A percentile compares a stretch with the other conserved stretches of the same genome.
phyloP scores from a whole-genome alignment of 1,140 invertebrate genomes.

The Pollicipes pollicipes region DNA sequence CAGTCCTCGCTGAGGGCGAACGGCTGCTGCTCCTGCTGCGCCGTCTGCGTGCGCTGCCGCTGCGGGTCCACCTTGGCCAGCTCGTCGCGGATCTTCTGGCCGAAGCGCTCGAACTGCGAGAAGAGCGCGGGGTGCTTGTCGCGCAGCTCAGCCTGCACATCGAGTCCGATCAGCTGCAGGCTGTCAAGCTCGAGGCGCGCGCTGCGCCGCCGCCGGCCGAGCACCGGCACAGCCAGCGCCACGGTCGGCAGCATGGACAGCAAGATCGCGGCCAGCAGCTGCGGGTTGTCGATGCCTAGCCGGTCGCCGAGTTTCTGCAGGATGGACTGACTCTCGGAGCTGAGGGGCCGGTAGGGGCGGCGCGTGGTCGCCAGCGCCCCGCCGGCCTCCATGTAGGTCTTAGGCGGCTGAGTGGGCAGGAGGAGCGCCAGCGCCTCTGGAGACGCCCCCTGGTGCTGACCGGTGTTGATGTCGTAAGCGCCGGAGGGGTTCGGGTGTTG shows the following conservation, averaged over 20 bases:
- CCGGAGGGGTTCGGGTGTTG: too few relatives aligned
- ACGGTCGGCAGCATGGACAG: slow-evolving; percentile 40
- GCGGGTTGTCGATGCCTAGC: not conserved
- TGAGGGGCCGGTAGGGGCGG: too few relatives aligned
- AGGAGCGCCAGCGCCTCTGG: too few relatives aligned
- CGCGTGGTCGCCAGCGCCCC: not conserved
- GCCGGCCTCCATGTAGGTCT: not conserved
- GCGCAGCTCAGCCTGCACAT: not conserved
- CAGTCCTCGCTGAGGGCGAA: not conserved
- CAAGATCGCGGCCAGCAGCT: not conserved
- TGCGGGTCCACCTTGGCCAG: not conserved
- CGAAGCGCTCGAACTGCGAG: not conserved
- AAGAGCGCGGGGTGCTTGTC: not conserved
- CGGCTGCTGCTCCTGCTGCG: not conserved
- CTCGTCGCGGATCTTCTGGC: not conserved
- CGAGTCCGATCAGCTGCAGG: not conserved
- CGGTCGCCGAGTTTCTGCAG: not conserved
- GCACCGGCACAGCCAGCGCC: slow-evolving; percentile 39
- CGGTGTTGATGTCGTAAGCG: too few relatives aligned
- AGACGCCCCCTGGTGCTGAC: not conserved
- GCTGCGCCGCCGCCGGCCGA: slow-evolving; percentile 1
- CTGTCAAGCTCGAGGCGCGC: not conserved
- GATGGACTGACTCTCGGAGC: not conserved
- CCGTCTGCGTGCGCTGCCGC: not conserved
- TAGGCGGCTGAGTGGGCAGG: not conserved